These are phyloP conservation scores for Drosophila sulfurigaster DNA, from an alignment of 1,140 invertebrate genomes.

Conservation along the genomic window DNA sequence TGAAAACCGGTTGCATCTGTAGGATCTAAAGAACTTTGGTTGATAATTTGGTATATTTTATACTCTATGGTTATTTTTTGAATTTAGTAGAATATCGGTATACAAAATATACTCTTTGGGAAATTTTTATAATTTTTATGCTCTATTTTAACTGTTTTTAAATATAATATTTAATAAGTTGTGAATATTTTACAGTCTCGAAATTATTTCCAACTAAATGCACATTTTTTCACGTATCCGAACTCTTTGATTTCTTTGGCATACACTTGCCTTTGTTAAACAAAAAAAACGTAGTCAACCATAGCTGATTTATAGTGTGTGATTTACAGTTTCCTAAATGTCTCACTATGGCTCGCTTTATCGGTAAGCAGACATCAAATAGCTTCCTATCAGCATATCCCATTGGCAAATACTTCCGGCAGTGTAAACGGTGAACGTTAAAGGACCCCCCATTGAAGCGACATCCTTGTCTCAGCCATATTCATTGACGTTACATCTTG, in stretches of 20 bases:
- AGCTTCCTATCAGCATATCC: constrained; percentile 15
- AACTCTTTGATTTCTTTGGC: constrained; percentile 16
- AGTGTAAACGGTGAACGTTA: not conserved
- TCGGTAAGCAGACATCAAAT: constrained; percentile 14
- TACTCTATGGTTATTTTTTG: too few species aligned
- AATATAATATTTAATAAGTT: too few species aligned
- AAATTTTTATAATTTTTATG: too few species aligned
- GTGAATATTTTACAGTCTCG: too few species aligned
- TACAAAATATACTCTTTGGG: too few species aligned
- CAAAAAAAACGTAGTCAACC: too few species aligned
- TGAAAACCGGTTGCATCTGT: too few species aligned
- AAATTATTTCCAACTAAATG: not conserved
- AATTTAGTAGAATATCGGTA: too few species aligned
- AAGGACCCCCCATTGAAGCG: constrained; percentile 4
- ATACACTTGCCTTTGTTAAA: not conserved
- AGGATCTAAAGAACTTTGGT: too few species aligned
- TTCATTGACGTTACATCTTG: constrained; percentile 42
- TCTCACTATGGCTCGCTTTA: not conserved
- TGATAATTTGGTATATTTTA: too few species aligned
- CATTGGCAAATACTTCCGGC: constrained; percentile 28
- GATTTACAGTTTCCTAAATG: constrained; percentile 2
- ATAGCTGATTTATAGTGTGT: constrained; percentile 14
- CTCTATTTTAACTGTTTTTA: too few species aligned
- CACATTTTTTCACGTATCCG: not conserved
- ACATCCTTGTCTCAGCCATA: constrained; percentile 30